Evolutionary conservation across 2,797 vertebrate genomes (phyloP), one percentile per base, ranked within the genome.

Genomic region (Clarias fuscus): DNA sequence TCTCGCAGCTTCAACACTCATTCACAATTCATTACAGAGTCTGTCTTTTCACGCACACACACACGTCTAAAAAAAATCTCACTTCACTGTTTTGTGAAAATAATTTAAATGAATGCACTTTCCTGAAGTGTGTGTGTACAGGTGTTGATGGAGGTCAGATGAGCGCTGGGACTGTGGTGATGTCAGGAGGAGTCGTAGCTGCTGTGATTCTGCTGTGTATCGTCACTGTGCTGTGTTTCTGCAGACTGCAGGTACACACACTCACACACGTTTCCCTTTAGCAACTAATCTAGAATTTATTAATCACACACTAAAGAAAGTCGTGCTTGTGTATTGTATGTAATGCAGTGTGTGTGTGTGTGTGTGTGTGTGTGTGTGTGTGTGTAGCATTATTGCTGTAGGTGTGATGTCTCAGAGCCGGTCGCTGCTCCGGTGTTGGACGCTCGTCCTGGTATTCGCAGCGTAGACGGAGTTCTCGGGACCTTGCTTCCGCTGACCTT

Each of bases 341-440:
- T 30, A 18, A 48, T 20, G 17, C 24, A 14, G 40, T 15, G 11
- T 27, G 30, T 72, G 11, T 43, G 13, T 48, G 8, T 72, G 70
- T 72, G 20, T 72, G 37, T 27, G 61, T n/a, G 17, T 93, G 99
- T n/a, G n/a, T n/a, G n/a, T n/a, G n/a, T n/a, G n/a, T n/a, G n/a
- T n/a, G n/a, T n/a, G n/a, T n/a, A n/a, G 98, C 99, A 98, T 94
- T 99, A 98, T 91, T 99, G 97, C 96, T 99, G 98, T 95, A 98
- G 96, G 95, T 97, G 95, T 93, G 96, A 96, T 92, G 95, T 73
- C 95, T 95, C 0, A 92, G 96, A 90, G 95, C 94, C 90, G 95
- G 96, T 88, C 10, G 92, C 95, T 89, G 96, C 94, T 87, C 94
- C 94, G 0, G 90, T 92, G 82, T 86, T 86, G 1, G 95, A 95